These are phyloP conservation scores for Ancistrus triradiatus DNA, from an alignment of 2,113 vertebrate species.

Conservation along the genomic window DNA sequence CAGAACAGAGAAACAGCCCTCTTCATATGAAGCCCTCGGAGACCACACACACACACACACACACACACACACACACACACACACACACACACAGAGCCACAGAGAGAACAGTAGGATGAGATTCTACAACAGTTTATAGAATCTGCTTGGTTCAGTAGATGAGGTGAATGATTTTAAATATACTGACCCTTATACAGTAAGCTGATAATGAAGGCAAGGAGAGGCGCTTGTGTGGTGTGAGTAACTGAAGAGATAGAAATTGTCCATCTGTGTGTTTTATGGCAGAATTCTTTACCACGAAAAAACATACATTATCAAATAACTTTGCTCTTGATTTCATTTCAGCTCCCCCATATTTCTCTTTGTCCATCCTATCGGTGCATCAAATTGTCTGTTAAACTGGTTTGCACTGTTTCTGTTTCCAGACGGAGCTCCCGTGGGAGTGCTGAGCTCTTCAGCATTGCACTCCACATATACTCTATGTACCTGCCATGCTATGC, in stretches of 20 bases:
- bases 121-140: conserved; percentile 10
- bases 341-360: neutral
- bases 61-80: conserved; percentile 33
- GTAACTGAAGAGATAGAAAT: no score
- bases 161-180: no score
- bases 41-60: conserved; percentile 31
- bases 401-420: conserved; percentile 4
- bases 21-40: conserved; percentile 21
- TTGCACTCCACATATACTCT: neutral
- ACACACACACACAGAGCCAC: conserved; percentile 22
- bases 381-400: conserved; percentile 26
- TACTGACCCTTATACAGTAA: conserved; percentile 6
- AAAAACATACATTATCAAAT: no score
- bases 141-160: conserved; percentile 2
- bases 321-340: no score
- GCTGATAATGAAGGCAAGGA: neutral
- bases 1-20: conserved; percentile 26
- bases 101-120: neutral
- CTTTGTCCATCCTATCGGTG: neutral
- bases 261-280: no score
- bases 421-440: conserved; percentile 15
- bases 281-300: no score
- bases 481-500: neutral
- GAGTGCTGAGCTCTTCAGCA: conserved; percentile 15
- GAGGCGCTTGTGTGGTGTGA: no score